phyloP scores from a whole-genome alignment of 2,797 vertebrate species.

The Chanos chanos region DNA sequence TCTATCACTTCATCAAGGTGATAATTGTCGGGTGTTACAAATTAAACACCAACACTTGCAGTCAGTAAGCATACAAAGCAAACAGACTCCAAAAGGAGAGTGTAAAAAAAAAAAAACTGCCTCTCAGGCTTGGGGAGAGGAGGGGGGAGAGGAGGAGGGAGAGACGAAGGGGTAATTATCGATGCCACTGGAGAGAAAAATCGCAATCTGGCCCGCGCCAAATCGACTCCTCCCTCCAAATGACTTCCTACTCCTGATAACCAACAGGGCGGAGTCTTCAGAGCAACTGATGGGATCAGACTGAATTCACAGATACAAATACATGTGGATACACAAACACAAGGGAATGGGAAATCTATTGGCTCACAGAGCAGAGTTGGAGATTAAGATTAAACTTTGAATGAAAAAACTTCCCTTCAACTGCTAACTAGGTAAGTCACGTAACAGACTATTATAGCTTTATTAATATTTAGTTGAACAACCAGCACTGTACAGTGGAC shows the following conservation, averaged over 20 bases:
- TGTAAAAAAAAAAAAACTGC: constrained; percentile 46
- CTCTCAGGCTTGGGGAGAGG: constrained; percentile 49
- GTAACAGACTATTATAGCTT: too few species aligned
- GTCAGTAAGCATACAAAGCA: constrained; percentile 50
- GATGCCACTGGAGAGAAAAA: constrained; percentile 68
- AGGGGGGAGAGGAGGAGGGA: constrained; percentile 31
- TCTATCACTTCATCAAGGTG: constrained; percentile 49
- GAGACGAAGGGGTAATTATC: constrained; percentile 61
- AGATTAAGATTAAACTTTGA: too few species aligned
- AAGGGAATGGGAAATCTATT: too few species aligned
- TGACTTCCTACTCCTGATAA: constrained; percentile 65
- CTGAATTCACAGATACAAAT: constrained; percentile 36
- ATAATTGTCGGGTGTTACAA: constrained; percentile 61
- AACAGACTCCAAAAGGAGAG: constrained; percentile 49
- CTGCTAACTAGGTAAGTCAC: too few species aligned
- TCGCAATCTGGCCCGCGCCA: constrained; percentile 61
- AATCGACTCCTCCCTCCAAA: constrained; percentile 68
- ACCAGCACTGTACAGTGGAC: too few species aligned
- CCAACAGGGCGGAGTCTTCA: constrained; percentile 48
- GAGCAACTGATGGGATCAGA: constrained; percentile 38
- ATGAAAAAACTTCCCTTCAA: too few species aligned
- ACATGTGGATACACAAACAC: constrained; percentile 33
- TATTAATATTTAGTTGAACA: too few species aligned
- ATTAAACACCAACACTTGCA: constrained; percentile 59
- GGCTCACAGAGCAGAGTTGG: too few species aligned